These are phyloP conservation scores for Leptinotarsa peninsularis DNA, from an alignment of 2,888 invertebrate genomes.

Conservation along the genomic window DNA sequence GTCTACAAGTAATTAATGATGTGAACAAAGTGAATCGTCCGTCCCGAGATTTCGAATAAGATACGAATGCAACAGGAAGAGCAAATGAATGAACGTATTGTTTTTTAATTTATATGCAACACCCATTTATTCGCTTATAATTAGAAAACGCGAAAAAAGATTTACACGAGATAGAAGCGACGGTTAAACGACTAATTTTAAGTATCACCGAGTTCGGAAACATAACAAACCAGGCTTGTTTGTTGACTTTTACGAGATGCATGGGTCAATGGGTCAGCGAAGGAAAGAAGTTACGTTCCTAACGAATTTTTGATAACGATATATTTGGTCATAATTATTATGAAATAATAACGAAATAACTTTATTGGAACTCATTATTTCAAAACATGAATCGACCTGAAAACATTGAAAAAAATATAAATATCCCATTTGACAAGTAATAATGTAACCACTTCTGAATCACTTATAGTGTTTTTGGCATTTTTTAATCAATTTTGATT, in stretches of 20 bases:
- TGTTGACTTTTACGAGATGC: slow-evolving; percentile 6
- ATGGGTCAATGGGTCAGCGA: slow-evolving; percentile 2
- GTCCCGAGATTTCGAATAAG: slow-evolving; percentile 7
- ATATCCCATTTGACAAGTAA: too few species aligned
- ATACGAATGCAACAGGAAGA: slow-evolving; percentile 16
- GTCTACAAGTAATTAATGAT: slow-evolving; percentile 16
- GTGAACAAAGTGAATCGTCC: slow-evolving; percentile 17
- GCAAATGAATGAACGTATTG: slow-evolving; percentile 16
- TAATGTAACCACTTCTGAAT: too few species aligned
- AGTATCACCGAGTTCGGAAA: background rate
- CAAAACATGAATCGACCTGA: too few species aligned
- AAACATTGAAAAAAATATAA: too few species aligned
- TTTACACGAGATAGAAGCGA: slow-evolving; percentile 13
- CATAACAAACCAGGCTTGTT: background rate
- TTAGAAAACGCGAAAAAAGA: slow-evolving; percentile 17
- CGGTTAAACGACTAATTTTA: slow-evolving; percentile 19
- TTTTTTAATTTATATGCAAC: slow-evolving; percentile 1
- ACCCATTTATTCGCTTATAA: slow-evolving; percentile 24
- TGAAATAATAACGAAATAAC: background rate
- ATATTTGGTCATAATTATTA: background rate
- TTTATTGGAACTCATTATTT: too few species aligned
- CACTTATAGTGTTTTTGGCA: too few species aligned
- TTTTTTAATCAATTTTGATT: too few species aligned
- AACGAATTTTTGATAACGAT: slow-evolving; percentile 10
- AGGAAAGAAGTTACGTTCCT: slow-evolving; percentile 5